phyloP scores from a whole-genome alignment of 2,113 vertebrate species.

The Lagopus muta region DNA sequence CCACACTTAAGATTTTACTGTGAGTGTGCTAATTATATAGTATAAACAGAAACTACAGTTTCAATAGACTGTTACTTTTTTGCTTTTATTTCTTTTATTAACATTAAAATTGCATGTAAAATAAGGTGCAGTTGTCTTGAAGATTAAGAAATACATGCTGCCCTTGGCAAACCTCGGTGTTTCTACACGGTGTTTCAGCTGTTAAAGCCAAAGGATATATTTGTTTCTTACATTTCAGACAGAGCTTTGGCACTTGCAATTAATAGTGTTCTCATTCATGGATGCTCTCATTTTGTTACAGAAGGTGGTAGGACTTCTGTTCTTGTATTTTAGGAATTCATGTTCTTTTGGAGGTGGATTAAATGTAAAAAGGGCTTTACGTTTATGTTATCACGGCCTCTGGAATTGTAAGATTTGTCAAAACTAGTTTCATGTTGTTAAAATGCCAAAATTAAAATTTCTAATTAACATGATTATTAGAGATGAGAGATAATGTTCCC shows the following conservation, averaged over 20 bases:
- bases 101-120: not conserved
- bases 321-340: not conserved
- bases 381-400: conserved; percentile 23
- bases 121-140: not conserved
- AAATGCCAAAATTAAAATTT: conserved; percentile 43
- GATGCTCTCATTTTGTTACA: not conserved
- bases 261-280: not conserved
- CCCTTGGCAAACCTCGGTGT: not conserved
- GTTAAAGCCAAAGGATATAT: not conserved
- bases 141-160: not conserved
- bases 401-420: conserved; percentile 43
- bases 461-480: conserved; percentile 44
- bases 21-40: not conserved
- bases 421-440: conserved; percentile 56
- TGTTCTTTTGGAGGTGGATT: fast-evolving
- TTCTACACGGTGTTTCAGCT: not conserved
- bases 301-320: not conserved
- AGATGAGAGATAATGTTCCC: conserved; percentile 20
- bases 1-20: not conserved
- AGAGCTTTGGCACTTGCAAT: not conserved
- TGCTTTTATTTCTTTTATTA: not conserved
- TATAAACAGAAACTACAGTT: not conserved
- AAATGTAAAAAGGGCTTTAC: conserved; percentile 9
- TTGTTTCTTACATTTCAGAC: not conserved
- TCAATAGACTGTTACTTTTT: not conserved